A percentile compares a stretch with the other conserved stretches of the same genome.
Conservation (phyloP, 2,113 vertebrate species). For the Lagopus muta region DNA sequence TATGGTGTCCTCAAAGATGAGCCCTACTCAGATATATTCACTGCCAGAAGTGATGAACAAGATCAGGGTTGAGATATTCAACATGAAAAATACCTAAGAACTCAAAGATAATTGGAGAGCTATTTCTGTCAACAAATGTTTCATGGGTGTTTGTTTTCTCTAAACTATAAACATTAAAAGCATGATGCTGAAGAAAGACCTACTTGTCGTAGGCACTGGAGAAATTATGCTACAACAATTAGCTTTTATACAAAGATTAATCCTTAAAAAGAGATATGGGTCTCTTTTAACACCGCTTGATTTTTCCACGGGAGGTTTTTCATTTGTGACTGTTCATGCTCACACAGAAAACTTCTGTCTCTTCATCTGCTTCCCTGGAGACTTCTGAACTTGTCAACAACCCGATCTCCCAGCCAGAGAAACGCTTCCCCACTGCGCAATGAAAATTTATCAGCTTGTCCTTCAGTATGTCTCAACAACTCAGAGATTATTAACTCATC, state of each 20-base stretch:
- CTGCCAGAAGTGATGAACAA: neutral
- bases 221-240: slow-evolving; percentile 5
- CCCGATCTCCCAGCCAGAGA: slow-evolving; percentile 38
- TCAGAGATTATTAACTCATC: slow-evolving; percentile 60
- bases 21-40: neutral
- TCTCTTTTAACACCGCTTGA: slow-evolving; percentile 35
- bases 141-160: neutral
- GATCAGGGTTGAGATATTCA: neutral
- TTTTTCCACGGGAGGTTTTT: slow-evolving; percentile 42
- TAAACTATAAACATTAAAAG: slow-evolving; percentile 2
- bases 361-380: slow-evolving; percentile 39
- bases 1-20: neutral
- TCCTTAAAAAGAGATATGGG: neutral
- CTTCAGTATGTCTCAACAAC: slow-evolving; percentile 64
- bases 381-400: slow-evolving; percentile 51
- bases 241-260: slow-evolving; percentile 37
- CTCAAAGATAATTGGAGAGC: neutral
- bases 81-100: neutral
- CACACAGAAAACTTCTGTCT: slow-evolving; percentile 30
- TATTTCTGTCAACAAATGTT: slow-evolving; percentile 2
- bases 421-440: slow-evolving; percentile 56
- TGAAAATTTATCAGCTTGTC: slow-evolving; percentile 63
- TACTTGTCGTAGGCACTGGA: slow-evolving; percentile 5
- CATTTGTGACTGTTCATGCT: slow-evolving; percentile 17
- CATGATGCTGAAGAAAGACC: slow-evolving; percentile 8